Base-by-base conservation (phyloP, 2,797 vertebrate genomes). In the Ambastaia sidthimunki region DNA sequence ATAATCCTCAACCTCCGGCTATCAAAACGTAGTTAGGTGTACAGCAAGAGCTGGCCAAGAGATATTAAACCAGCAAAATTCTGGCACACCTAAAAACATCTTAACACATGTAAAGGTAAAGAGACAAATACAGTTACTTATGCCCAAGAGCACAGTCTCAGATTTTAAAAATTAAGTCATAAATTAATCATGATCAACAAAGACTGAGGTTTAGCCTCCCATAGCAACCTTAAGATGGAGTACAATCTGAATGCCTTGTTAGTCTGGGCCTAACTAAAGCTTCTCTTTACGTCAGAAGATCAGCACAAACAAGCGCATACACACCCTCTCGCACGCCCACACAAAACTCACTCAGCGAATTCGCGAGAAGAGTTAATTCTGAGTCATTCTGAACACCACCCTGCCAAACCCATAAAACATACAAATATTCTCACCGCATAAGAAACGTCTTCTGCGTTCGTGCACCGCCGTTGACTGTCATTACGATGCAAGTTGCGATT, bases 401-500 rank as follows among this genome's bases (percentile, higher is more conserved):
- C 76, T 72, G 76, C 73, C 81, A 83, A 80, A 57, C 76, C 80
- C 84, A 79, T 80, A 69, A 73, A 80, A 31, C 68, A 83, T 57
- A 71, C 60, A 83, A 78, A 65, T 57, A 66, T 44, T 66, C 12
- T 47, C 7, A 55, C 21, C 52, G 25, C 37, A 72, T 44, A 47
- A 19, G 16, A 71, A 78, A 71, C n/a, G 66, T 71, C 21, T 13
- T 44, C n/a, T 74, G 21, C 16, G 28, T 50, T 66, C 23, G 71
- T 5, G 68, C 44, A 19, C 34, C 31, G 41, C 15, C 19, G 47
- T 3, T 11, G 12, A 55, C 34, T 25, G 37, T 19, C 21, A 21
- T 23, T 63, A 15, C 10, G 1, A 41, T 37, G 37, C 25, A 25
- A 4, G 41, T 44, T 11, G 41, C 41, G 10, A 67, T 68, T 37